Evolutionary conservation across 2,113 vertebrate genomes (phyloP).

Genomic region (Varanus salvator): DNA sequence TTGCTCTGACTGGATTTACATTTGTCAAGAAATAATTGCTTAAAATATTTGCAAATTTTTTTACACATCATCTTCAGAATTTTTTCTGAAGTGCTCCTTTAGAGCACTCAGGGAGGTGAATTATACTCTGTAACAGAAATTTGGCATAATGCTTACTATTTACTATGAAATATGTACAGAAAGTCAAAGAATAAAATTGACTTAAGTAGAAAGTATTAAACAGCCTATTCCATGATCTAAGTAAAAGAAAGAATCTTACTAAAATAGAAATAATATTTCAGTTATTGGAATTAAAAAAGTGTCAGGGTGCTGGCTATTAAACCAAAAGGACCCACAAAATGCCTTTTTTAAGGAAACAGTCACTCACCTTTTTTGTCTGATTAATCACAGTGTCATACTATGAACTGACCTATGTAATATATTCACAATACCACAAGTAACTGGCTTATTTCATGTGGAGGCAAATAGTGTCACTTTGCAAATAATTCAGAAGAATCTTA

Average conservation of each 20-base stretch:
- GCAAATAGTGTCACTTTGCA: conserved; percentile 6
- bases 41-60: not conserved
- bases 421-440: conserved; percentile 12
- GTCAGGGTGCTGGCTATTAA: conserved; percentile 15
- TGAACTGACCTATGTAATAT: not conserved
- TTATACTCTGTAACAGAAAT: not conserved
- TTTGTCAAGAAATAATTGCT: not conserved
- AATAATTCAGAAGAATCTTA: not conserved
- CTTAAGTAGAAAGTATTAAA: not conserved
- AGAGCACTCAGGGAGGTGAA: rapidly evolving
- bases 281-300: not conserved
- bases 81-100: not conserved
- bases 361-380: conserved; percentile 14
- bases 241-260: not conserved
- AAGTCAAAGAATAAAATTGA: not conserved
- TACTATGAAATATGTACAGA: not conserved
- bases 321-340: conserved; percentile 18
- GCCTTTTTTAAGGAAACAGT: not conserved
- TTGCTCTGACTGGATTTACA: not conserved
- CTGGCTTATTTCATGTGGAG: conserved; percentile 16
- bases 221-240: not conserved
- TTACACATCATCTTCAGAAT: not conserved
- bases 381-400: not conserved
- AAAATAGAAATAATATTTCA: conserved; percentile 26
- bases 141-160: not conserved